A percentile compares a stretch with the other conserved stretches of the same genome.
Conservation (phyloP, 2,888 invertebrate species). For the Endotricha flammealis region DNA sequence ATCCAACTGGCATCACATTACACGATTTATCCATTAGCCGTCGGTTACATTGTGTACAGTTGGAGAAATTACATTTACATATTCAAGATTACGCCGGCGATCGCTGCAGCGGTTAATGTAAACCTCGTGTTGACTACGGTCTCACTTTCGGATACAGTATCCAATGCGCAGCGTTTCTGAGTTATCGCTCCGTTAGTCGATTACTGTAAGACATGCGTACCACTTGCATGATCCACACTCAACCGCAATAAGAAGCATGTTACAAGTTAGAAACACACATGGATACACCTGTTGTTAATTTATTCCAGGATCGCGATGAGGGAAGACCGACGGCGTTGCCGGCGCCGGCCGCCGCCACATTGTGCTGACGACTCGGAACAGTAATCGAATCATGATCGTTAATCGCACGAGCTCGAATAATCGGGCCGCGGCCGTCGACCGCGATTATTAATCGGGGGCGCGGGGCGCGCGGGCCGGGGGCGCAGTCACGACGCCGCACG, state of each 20-base stretch:
- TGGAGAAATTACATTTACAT: neutral
- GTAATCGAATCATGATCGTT: slow-evolving; percentile 53
- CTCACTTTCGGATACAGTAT: no score
- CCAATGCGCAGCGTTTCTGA: no score
- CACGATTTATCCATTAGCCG: neutral
- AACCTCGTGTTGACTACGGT: no score
- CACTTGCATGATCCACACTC: no score
- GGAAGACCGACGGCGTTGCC: neutral
- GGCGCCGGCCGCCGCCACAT: slow-evolving; percentile 24
- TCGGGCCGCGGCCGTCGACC: slow-evolving; percentile 37
- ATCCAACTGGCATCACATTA: slow-evolving; percentile 1
- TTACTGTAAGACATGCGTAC: no score
- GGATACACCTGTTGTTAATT: no score
- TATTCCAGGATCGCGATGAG: no score
- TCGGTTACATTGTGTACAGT: neutral
- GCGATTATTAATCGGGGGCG: slow-evolving; percentile 29
- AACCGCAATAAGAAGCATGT: no score
- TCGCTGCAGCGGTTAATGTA: neutral
- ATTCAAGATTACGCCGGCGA: neutral
- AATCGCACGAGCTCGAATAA: slow-evolving; percentile 44
- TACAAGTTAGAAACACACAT: no score
- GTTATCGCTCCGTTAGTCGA: no score
- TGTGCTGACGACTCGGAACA: slow-evolving; percentile 21
- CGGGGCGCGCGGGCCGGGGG: slow-evolving; percentile 24
- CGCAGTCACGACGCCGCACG: slow-evolving; percentile 58